Conservation (phyloP, 1,140 invertebrate genomes). For the Drosophila bocki region DNA sequence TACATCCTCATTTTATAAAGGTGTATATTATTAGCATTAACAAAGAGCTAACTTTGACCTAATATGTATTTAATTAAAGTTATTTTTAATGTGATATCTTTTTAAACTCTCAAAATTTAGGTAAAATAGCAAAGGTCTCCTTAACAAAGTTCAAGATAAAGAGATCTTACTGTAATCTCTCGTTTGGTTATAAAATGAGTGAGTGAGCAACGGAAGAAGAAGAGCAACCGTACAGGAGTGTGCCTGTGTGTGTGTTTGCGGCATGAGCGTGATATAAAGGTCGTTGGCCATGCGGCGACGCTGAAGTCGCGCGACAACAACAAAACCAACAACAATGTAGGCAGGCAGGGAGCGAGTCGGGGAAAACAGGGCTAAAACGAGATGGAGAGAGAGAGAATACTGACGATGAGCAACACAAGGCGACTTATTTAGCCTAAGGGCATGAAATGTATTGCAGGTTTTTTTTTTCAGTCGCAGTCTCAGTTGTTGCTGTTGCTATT, state of each 20-base stretch:
- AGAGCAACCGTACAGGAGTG: constrained; percentile 29
- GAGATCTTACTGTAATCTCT: constrained; percentile 21
- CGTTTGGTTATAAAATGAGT: constrained; percentile 40
- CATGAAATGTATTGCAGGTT: constrained; percentile 80
- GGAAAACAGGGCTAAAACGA: constrained; percentile 16
- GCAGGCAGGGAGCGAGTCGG: constrained; percentile 34
- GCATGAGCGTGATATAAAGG: constrained; percentile 72
- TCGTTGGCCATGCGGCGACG: constrained; percentile 77
- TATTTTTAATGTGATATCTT: not conserved
- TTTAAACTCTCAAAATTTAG: not conserved
- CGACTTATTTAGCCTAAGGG: constrained; percentile 79
- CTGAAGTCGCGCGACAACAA: constrained; percentile 67
- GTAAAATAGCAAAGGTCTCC: not conserved
- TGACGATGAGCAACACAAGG: constrained; percentile 51
- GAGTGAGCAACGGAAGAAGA: constrained; percentile 64
- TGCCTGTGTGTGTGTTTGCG: constrained; percentile 33
- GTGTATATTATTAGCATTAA: too few relatives aligned
- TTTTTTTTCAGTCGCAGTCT: constrained; percentile 40
- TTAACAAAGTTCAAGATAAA: not conserved
- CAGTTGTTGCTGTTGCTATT: constrained; percentile 26
- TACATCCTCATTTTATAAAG: too few relatives aligned
- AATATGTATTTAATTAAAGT: too few relatives aligned
- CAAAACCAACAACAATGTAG: constrained; percentile 56
- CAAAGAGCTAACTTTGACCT: not conserved
- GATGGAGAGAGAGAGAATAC: constrained; percentile 25